A percentile compares a stretch with the other conserved stretches of the same genome.
These are phyloP conservation scores for Datnioides undecimradiatus DNA, from an alignment of 2,113 vertebrate genomes.

Conservation along the genomic window DNA sequence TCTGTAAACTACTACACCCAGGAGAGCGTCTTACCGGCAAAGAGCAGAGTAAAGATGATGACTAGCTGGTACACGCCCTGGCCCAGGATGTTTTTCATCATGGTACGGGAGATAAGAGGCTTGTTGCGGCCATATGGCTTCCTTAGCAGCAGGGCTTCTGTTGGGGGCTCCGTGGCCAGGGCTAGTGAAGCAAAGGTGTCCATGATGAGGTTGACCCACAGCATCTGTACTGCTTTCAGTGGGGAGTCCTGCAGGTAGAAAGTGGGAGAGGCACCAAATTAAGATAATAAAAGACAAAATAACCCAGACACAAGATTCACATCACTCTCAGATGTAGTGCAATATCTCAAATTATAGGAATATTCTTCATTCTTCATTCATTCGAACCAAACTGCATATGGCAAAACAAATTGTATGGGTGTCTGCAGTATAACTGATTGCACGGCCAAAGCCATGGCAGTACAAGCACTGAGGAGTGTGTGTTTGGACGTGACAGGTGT, in stretches of 20 bases:
- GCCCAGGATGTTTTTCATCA: conserved; percentile 99
- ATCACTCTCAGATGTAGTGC: background rate
- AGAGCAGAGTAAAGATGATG: conserved; percentile 95
- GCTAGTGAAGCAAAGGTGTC: conserved; percentile 98
- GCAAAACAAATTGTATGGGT: background rate
- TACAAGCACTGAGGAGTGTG: background rate
- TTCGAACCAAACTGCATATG: background rate
- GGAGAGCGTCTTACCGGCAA: conserved; percentile 88
- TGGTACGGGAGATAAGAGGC: conserved; percentile 97
- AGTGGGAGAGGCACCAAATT: background rate
- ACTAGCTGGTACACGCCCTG: conserved; percentile 96
- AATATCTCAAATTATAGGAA: background rate
- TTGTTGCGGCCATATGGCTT: conserved; percentile 99
- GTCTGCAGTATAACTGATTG: background rate
- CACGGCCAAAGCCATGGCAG: background rate
- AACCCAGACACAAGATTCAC: background rate
- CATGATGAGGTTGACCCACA: conserved; percentile 99
- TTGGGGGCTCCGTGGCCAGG: conserved; percentile 97
- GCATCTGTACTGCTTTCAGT: conserved; percentile 98
- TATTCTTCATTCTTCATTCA: too few relatives aligned
- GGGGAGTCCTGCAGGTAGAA: conserved; percentile 92
- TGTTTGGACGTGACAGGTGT: background rate
- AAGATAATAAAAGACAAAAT: background rate
- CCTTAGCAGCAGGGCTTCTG: conserved; percentile 94
- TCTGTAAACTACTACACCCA: background rate